phyloP scores from a whole-genome alignment of 1,140 invertebrate species.

The Chionoecetes opilio region DNA sequence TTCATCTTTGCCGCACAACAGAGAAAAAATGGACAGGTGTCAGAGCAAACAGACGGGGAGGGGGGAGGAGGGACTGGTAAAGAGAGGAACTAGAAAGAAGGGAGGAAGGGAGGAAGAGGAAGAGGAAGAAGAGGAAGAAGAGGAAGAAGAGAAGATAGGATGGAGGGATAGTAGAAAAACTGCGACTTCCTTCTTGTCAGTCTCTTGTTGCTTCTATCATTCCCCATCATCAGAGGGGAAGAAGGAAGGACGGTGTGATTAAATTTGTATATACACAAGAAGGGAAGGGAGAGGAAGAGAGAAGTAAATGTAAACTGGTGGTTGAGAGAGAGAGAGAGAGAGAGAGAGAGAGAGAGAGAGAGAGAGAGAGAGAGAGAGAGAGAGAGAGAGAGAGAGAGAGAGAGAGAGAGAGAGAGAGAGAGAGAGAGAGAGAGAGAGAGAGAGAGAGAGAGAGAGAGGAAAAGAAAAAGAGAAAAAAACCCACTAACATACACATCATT shows the following conservation, averaged over 20 bases:
- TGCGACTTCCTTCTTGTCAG: conserved; percentile 3
- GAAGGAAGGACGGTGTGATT: not conserved
- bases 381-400: conserved; percentile 36
- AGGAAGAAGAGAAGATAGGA: not conserved
- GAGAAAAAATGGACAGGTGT: conserved; percentile 28
- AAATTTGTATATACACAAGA: not conserved
- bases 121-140: not conserved
- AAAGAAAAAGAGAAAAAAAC: not conserved
- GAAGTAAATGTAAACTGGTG: too few species aligned
- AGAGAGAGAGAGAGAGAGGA: too few species aligned
- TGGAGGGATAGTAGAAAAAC: not conserved
- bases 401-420: too few species aligned
- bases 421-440: too few species aligned
- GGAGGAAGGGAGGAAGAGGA: not conserved
- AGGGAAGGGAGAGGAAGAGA: not conserved
- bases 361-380: conserved; percentile 58
- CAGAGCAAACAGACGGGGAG: conserved; percentile 2
- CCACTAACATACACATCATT: not conserved
- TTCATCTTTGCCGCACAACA: not conserved
- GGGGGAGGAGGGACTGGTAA: not conserved
- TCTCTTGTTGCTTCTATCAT: not conserved
- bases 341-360: not conserved
- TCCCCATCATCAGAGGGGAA: not conserved
- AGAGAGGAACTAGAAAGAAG: not conserved
- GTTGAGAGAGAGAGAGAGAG: not conserved